Evolutionary conservation across 2,113 vertebrate genomes (phyloP).

Genomic region (Sphyrna mokarran): DNA sequence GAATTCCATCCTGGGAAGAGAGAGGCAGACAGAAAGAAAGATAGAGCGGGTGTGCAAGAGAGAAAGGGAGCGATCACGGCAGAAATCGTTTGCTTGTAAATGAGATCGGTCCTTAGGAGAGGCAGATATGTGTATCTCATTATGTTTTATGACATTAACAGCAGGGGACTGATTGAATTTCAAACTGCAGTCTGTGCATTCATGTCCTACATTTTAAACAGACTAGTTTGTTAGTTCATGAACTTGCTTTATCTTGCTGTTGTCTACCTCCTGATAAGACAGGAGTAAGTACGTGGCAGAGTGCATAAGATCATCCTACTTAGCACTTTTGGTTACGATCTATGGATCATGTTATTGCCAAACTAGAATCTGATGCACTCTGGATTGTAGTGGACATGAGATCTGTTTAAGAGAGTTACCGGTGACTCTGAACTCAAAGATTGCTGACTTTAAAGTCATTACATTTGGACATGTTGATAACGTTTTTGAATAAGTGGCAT

Average conservation of each 20-base stretch:
- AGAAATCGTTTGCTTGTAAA: not conserved
- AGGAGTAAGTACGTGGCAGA: not conserved
- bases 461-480: not conserved
- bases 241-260: not conserved
- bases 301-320: not conserved
- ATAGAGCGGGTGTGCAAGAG: not conserved
- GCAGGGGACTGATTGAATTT: conserved; percentile 1
- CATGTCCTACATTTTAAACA: not conserved
- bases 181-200: not conserved
- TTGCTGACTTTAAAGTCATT: too few species aligned
- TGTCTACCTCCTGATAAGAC: not conserved
- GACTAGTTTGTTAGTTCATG: not conserved
- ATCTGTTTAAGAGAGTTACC: not conserved
- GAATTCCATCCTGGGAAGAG: too few species aligned
- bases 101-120: not conserved
- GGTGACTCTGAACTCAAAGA: not conserved
- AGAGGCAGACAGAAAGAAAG: not conserved
- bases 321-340: not conserved
- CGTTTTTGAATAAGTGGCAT: not conserved
- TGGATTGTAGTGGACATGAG: too few species aligned
- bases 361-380: not conserved
- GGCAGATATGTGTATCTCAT: not conserved
- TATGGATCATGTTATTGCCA: not conserved
- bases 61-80: not conserved
- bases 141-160: not conserved